Percentiles rank a stretch among this genome's conserved stretches.
Evolutionary conservation across 2,113 vertebrate species (phyloP).

Genomic region (Cercocebus atys): DNA sequence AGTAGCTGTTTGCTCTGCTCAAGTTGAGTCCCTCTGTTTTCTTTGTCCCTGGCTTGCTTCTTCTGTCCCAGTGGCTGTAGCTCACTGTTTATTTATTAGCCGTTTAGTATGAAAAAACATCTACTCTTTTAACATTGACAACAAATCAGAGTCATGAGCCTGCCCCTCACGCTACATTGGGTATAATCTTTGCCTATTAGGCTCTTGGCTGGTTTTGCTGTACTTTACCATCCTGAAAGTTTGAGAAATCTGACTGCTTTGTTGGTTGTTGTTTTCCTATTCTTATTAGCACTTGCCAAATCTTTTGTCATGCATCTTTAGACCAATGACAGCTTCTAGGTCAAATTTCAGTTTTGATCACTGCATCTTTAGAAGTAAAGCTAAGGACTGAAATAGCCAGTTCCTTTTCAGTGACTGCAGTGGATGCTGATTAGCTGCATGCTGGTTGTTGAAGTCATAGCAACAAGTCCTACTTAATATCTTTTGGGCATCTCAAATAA

Average conservation of each 20-base stretch:
- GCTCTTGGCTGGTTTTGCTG: slow-evolving; percentile 52
- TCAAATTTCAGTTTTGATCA: slow-evolving; percentile 70
- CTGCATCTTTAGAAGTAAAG: slow-evolving; percentile 56
- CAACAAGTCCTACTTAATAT: slow-evolving; percentile 37
- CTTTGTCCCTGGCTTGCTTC: slow-evolving; percentile 40
- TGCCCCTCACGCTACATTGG: slow-evolving; percentile 56
- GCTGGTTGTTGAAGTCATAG: slow-evolving; percentile 56
- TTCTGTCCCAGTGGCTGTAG: slow-evolving; percentile 2
- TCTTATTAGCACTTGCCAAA: slow-evolving; percentile 70
- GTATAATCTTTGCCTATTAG: slow-evolving; percentile 52
- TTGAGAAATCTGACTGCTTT: slow-evolving; percentile 53
- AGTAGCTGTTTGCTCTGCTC: background rate
- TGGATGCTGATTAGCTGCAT: slow-evolving; percentile 20
- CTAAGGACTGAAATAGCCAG: slow-evolving; percentile 40
- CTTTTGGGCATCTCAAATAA: slow-evolving; percentile 50
- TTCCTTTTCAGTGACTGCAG: slow-evolving; percentile 32
- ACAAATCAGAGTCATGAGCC: slow-evolving; percentile 34
- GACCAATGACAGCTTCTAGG: slow-evolving; percentile 65
- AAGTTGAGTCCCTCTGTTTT: slow-evolving; percentile 35
- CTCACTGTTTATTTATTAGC: slow-evolving; percentile 65
- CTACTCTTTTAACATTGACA: slow-evolving; percentile 46
- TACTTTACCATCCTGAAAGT: slow-evolving; percentile 15
- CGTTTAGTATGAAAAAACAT: slow-evolving; percentile 61
- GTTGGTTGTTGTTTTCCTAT: slow-evolving; percentile 37
- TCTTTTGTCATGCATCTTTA: slow-evolving; percentile 60